Conservation (phyloP, 2,113 vertebrate species). For the Oryzias javanicus region DNA sequence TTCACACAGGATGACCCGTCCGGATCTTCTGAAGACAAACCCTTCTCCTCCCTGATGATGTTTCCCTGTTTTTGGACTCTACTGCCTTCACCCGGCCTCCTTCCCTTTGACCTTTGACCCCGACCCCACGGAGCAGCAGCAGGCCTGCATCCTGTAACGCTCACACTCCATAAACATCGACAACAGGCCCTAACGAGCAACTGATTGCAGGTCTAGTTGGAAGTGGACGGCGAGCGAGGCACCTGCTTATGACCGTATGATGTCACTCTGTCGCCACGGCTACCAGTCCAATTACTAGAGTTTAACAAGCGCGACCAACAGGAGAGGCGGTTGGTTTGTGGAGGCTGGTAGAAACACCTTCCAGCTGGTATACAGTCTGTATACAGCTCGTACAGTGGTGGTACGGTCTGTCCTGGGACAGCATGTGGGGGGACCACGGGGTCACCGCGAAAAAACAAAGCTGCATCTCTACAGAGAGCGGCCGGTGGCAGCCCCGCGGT, state of each 20-base stretch:
- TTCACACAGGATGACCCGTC: too few species aligned
- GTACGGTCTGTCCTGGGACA: conserved; percentile 36
- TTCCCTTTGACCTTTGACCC: conserved; percentile 47
- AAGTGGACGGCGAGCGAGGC: conserved; percentile 50
- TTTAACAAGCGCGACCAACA: conserved; percentile 31
- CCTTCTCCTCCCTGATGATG: too few species aligned
- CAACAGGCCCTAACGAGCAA: conserved; percentile 56
- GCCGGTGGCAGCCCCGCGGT: conserved; percentile 40
- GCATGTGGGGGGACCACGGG: conserved; percentile 24
- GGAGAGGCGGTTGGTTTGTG: conserved; percentile 41
- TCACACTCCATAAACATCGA: conserved; percentile 71
- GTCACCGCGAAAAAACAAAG: conserved; percentile 44
- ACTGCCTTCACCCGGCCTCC: background rate
- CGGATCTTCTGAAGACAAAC: too few species aligned
- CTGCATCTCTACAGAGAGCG: conserved; percentile 33
- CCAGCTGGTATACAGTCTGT: conserved; percentile 8
- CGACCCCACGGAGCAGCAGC: conserved; percentile 44
- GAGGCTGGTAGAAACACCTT: conserved; percentile 26
- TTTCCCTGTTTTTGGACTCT: too few species aligned
- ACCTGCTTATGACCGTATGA: conserved; percentile 73
- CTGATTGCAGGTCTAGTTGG: conserved; percentile 51
- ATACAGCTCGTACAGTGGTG: conserved; percentile 22
- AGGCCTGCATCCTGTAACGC: conserved; percentile 53
- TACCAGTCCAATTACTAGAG: conserved; percentile 68
- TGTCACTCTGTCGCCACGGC: conserved; percentile 62